Evolutionary conservation across 2,797 vertebrate species (phyloP).

Genomic region (Phyllotis vaccarum): DNA sequence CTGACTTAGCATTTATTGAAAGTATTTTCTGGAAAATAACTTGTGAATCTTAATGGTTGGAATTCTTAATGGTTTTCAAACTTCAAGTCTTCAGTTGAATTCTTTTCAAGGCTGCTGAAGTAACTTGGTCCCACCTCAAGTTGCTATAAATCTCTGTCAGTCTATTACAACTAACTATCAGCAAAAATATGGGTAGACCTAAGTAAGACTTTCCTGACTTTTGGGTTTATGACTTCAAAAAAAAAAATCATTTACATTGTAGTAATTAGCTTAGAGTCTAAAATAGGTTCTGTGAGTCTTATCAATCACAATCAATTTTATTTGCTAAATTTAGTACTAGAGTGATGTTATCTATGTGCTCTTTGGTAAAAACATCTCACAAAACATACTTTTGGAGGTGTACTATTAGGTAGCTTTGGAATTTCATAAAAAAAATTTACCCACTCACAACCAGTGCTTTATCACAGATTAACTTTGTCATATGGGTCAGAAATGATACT

Average conservation of each 20-base stretch:
- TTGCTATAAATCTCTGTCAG: conserved; percentile 21
- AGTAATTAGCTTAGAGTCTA: conserved; percentile 52
- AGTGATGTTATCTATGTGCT: conserved; percentile 63
- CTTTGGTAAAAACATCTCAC: conserved; percentile 68
- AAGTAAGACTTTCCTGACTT: conserved; percentile 75
- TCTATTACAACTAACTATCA: neutral
- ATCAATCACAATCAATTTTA: conserved; percentile 74
- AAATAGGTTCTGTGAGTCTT: conserved; percentile 62
- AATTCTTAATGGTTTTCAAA: conserved; percentile 35
- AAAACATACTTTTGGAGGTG: conserved; percentile 48
- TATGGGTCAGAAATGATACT: conserved; percentile 21
- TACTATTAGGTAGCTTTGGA: conserved; percentile 60
- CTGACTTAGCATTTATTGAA: conserved; percentile 31
- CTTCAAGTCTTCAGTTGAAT: conserved; percentile 43
- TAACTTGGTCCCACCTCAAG: neutral
- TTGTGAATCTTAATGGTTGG: conserved; percentile 24
- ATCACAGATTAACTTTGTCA: conserved; percentile 68
- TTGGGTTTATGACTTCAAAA: conserved; percentile 63
- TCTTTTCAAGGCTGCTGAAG: neutral
- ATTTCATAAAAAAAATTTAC: conserved; percentile 66
- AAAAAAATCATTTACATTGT: conserved; percentile 30
- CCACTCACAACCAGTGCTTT: conserved; percentile 60
- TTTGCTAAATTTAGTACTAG: conserved; percentile 71
- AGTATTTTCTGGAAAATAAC: conserved; percentile 48
- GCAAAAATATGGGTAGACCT: conserved; percentile 60